Percentiles rank a stretch among this genome's conserved stretches.
Evolutionary conservation across 2,888 invertebrate genomes (phyloP).

Genomic region (Eutolmus rufibarbis): DNA sequence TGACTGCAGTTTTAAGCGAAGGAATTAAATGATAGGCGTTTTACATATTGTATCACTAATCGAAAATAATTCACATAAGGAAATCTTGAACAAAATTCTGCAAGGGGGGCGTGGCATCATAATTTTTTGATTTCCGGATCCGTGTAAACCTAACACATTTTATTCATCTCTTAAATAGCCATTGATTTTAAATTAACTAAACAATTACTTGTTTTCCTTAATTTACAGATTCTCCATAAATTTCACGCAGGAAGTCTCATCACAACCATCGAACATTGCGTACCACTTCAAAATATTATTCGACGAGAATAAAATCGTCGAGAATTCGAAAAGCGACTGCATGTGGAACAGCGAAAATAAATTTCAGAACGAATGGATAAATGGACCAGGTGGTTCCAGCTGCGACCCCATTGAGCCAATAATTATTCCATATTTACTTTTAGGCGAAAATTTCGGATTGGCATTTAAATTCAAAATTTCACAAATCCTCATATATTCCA

Average conservation of each 20-base stretch:
- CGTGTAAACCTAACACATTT: not conserved
- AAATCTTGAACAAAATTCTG: too few species aligned
- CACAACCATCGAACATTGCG: slow-evolving; percentile 55
- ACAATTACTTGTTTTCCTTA: not conserved
- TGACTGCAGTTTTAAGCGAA: not conserved
- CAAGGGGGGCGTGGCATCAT: too few species aligned
- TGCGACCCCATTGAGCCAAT: not conserved
- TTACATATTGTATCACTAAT: too few species aligned
- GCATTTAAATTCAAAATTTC: slow-evolving; percentile 55
- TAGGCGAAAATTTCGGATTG: slow-evolving; percentile 57
- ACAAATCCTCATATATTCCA: slow-evolving; percentile 54
- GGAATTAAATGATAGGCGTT: not conserved
- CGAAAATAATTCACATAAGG: too few species aligned
- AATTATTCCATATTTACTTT: slow-evolving; percentile 53
- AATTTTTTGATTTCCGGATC: not conserved
- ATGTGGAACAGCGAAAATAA: slow-evolving; percentile 42
- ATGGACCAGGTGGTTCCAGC: slow-evolving; percentile 51
- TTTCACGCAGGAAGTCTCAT: slow-evolving; percentile 56
- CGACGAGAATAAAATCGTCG: slow-evolving; percentile 52
- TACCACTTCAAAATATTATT: slow-evolving; percentile 57
- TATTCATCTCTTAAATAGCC: too few species aligned
- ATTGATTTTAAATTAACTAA: not conserved
- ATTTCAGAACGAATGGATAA: slow-evolving; percentile 56
- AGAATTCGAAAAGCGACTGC: slow-evolving; percentile 54
- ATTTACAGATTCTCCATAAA: slow-evolving; percentile 59